Conservation (phyloP, 2,797 vertebrate species). For the Pelobates cultripes region DNA sequence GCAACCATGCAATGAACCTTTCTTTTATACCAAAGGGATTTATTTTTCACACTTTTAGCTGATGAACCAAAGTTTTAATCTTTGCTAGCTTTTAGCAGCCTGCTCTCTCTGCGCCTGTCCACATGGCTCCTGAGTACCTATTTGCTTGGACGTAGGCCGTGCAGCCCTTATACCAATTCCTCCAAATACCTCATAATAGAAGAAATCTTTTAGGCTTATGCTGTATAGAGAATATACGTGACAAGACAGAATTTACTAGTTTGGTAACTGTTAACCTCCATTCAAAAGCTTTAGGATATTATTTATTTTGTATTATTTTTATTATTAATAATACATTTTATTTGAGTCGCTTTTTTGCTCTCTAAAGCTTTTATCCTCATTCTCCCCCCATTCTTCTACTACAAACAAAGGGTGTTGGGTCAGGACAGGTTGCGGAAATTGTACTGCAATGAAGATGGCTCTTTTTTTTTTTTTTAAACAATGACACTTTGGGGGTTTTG, state of each 20-base stretch:
- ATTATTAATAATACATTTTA: conserved; percentile 38
- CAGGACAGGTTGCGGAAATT: conserved; percentile 62
- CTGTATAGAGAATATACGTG: conserved; percentile 95
- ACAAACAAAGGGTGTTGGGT: conserved; percentile 75
- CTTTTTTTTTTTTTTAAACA: conserved; percentile 77
- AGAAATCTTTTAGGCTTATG: conserved; percentile 93
- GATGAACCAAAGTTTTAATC: conserved; percentile 88
- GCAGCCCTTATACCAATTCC: conserved; percentile 92
- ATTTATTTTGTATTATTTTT: conserved; percentile 89
- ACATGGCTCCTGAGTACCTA: conserved; percentile 62
- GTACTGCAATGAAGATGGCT: conserved; percentile 76
- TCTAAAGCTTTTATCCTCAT: conserved; percentile 77
- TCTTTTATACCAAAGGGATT: conserved; percentile 93
- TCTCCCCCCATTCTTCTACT: conserved; percentile 58
- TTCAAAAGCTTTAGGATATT: conserved; percentile 88
- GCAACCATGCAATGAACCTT: conserved; percentile 98
- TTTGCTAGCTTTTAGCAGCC: conserved; percentile 57
- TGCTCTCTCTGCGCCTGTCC: conserved; percentile 63
- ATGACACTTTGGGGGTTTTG: conserved; percentile 54
- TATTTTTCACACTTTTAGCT: conserved; percentile 85
- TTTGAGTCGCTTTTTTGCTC: conserved; percentile 80
- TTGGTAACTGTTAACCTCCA: conserved; percentile 91
- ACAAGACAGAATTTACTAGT: conserved; percentile 92
- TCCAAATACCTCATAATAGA: conserved; percentile 98
- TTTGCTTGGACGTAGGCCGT: conserved; percentile 81